These are phyloP conservation scores for Drosophila biarmipes DNA, from an alignment of 1,140 invertebrate genomes.

Conservation along the genomic window DNA sequence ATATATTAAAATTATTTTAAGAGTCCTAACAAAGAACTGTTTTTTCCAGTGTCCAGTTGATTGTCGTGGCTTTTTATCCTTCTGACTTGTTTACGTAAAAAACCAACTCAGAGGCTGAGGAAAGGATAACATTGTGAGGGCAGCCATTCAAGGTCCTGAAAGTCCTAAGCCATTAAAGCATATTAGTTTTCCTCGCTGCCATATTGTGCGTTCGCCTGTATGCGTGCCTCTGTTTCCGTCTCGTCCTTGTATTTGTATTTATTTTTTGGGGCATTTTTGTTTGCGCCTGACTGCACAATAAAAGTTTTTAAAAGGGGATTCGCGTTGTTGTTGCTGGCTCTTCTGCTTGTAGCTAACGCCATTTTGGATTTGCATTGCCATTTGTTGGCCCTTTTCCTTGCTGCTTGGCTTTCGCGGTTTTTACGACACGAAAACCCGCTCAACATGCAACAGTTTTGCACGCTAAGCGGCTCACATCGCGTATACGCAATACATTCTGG, in stretches of 20 bases:
- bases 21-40: neutral
- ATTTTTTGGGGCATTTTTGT: slow-evolving; percentile 69
- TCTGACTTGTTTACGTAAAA: slow-evolving; percentile 71
- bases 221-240: slow-evolving; percentile 3
- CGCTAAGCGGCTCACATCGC: slow-evolving; percentile 15
- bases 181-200: slow-evolving; percentile 70
- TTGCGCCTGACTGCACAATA: slow-evolving; percentile 70
- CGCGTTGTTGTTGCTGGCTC: slow-evolving; percentile 33
- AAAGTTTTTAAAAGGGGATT: slow-evolving; percentile 74
- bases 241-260: slow-evolving; percentile 51
- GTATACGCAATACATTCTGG: slow-evolving; percentile 47
- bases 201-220: slow-evolving; percentile 29
- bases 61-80: slow-evolving; percentile 63
- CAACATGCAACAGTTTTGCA: slow-evolving; percentile 66
- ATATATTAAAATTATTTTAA: no score
- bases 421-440: slow-evolving; percentile 18
- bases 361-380: slow-evolving; percentile 65
- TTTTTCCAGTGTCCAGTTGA: slow-evolving; percentile 18
- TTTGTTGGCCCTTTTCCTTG: slow-evolving; percentile 9
- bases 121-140: slow-evolving; percentile 73
- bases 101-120: slow-evolving; percentile 33
- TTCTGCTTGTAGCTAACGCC: slow-evolving; percentile 46
- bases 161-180: slow-evolving; percentile 81
- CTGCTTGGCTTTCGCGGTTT: slow-evolving; percentile 32
- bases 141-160: slow-evolving; percentile 78